Conservation (phyloP, 2,888 invertebrate genomes). For the Nephrocerus scutellatus region DNA sequence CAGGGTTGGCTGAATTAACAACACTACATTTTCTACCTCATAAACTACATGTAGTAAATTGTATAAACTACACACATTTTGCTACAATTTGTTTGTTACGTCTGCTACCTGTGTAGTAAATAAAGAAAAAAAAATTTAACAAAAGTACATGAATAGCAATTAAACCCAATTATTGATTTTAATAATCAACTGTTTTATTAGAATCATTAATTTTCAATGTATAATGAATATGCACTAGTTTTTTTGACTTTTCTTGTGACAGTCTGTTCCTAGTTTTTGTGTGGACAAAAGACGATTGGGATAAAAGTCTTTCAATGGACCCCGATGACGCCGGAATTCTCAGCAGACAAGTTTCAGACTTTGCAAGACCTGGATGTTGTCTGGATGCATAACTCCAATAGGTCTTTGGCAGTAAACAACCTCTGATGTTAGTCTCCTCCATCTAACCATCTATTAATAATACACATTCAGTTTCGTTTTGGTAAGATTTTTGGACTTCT, state of each 20-base stretch:
- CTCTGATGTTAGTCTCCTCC: too few species aligned
- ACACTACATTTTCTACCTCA: too few species aligned
- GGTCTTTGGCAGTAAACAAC: not conserved
- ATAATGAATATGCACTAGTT: slow-evolving; percentile 1
- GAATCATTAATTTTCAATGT: too few species aligned
- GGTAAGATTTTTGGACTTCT: slow-evolving; percentile 2
- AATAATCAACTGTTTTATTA: too few species aligned
- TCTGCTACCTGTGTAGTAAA: too few species aligned
- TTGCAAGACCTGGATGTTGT: slow-evolving; percentile 8
- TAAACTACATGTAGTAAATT: too few species aligned
- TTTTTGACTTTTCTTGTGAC: slow-evolving; percentile 4
- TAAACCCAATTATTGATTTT: too few species aligned
- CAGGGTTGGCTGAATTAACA: too few species aligned
- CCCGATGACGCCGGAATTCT: slow-evolving; percentile 9
- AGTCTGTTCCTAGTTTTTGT: slow-evolving; percentile 1
- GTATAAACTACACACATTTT: too few species aligned
- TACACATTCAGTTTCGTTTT: slow-evolving; percentile 1
- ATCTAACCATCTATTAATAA: slow-evolving; percentile 12
- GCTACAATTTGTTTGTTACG: too few species aligned
- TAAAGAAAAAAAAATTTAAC: too few species aligned
- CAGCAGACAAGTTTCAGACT: slow-evolving; percentile 8
- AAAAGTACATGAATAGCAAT: too few species aligned
- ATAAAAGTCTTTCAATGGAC: slow-evolving; percentile 5
- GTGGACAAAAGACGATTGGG: slow-evolving; percentile 7
- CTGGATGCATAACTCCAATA: slow-evolving; percentile 8